Conservation (phyloP, 1,140 invertebrate genomes). For the Pararge aegeria region DNA sequence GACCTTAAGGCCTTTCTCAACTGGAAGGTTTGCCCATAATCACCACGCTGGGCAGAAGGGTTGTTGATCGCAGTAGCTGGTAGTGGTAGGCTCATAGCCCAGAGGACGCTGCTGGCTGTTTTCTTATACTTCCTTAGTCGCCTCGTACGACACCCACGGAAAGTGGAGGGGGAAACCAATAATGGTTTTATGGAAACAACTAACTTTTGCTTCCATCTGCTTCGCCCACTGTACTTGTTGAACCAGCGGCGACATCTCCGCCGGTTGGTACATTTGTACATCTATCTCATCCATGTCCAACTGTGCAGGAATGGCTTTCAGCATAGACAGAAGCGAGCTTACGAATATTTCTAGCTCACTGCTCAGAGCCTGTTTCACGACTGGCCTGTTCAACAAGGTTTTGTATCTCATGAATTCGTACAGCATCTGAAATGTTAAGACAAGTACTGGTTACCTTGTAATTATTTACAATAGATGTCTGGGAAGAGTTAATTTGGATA, state of each 20-base stretch:
- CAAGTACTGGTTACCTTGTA: too few species aligned
- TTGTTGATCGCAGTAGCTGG: too few species aligned
- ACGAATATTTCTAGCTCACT: slow-evolving; percentile 92
- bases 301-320: slow-evolving; percentile 68
- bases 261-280: slow-evolving; percentile 62
- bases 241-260: slow-evolving; percentile 79
- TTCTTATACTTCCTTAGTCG: too few species aligned
- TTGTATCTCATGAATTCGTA: slow-evolving; percentile 80
- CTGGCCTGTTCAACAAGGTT: slow-evolving; percentile 78
- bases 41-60: too few species aligned
- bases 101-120: too few species aligned
- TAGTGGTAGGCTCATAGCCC: too few species aligned
- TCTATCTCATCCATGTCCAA: slow-evolving; percentile 69
- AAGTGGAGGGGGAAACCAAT: too few species aligned
- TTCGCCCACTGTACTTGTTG: slow-evolving; percentile 81
- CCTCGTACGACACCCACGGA: too few species aligned
- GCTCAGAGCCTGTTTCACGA: slow-evolving; percentile 82
- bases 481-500: too few species aligned
- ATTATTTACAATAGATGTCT: not conserved
- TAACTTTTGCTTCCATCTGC: slow-evolving; percentile 81
- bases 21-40: too few species aligned
- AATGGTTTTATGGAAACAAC: not conserved
- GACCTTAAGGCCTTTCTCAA: too few species aligned
- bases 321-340: slow-evolving; percentile 86
- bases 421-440: slow-evolving; percentile 74